Evolutionary conservation across 2,113 vertebrate species (phyloP).

Genomic region (Sorex fumeus): DNA sequence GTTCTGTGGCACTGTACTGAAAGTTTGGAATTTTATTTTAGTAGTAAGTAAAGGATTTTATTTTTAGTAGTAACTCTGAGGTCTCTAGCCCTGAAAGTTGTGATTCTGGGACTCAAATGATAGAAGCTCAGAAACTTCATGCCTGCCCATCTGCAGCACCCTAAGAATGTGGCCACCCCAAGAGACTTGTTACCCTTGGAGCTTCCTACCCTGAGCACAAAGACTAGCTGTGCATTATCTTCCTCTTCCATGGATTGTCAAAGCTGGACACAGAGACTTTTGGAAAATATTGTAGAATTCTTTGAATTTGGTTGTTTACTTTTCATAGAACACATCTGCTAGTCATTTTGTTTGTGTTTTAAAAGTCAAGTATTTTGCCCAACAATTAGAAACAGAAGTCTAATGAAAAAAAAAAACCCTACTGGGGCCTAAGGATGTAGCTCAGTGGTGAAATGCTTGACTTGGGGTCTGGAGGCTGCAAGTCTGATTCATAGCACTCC

Average conservation of each 20-base stretch:
- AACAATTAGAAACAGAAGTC: constrained; percentile 20
- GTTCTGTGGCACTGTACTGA: neutral
- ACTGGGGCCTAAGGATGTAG: no score
- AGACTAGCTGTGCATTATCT: neutral
- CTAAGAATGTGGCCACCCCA: neutral
- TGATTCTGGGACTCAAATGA: neutral
- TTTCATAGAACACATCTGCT: constrained; percentile 68
- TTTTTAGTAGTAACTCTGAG: neutral
- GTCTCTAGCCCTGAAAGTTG: neutral
- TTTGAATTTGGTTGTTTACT: constrained; percentile 75
- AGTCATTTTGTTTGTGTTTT: constrained; percentile 65
- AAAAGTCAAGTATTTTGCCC: constrained; percentile 54
- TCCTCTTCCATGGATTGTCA: constrained; percentile 47
- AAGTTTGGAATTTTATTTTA: no score
- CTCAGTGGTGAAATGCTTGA: no score
- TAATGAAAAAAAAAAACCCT: neutral
- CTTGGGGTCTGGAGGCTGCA: no score
- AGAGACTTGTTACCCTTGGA: neutral
- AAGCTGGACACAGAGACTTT: constrained; percentile 13
- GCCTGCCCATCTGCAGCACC: neutral
- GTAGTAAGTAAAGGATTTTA: no score
- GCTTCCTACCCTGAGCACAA: neutral
- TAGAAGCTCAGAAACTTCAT: neutral
- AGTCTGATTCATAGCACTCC: no score
- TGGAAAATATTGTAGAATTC: constrained; percentile 41